Percentiles rank a stretch among this genome's conserved stretches.
Evolutionary conservation across 2,888 invertebrate species (phyloP).

Genomic region (Hydroisotoma schaefferi): DNA sequence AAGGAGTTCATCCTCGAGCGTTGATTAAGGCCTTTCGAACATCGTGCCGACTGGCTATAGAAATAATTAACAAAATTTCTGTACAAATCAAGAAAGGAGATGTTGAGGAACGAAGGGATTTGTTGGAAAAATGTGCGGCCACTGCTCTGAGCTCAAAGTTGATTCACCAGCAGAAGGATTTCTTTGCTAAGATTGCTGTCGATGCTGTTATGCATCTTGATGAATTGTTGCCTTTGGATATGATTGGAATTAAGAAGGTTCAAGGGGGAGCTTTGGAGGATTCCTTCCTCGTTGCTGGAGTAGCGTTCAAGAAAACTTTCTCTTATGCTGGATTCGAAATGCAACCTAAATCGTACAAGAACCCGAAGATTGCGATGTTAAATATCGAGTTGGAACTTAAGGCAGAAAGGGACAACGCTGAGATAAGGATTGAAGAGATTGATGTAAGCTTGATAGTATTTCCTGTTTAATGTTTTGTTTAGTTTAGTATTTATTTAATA

Average conservation of each 20-base stretch:
- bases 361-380: constrained; percentile 89
- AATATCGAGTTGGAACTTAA: constrained; percentile 98
- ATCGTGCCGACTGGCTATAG: constrained; percentile 75
- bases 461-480: neutral
- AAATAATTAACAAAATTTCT: constrained; percentile 76
- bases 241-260: constrained; percentile 99
- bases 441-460: constrained; percentile 53
- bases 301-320: constrained; percentile 99
- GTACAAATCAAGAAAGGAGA: constrained; percentile 59
- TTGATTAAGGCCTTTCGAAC: constrained; percentile 85
- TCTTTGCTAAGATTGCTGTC: constrained; percentile 96
- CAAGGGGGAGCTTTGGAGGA: constrained; percentile 65
- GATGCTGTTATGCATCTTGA: constrained; percentile 92
- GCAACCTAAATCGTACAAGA: constrained; percentile 90
- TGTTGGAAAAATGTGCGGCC: constrained; percentile 84
- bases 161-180: constrained; percentile 90
- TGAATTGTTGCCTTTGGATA: constrained; percentile 85
- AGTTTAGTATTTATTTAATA: neutral
- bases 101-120: constrained; percentile 60
- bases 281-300: constrained; percentile 84
- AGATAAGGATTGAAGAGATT: constrained; percentile 91
- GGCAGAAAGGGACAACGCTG: constrained; percentile 97
- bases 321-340: constrained; percentile 99
- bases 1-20: constrained; percentile 91
- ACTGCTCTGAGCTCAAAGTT: constrained; percentile 97